Base-by-base conservation (phyloP, 2,888 invertebrate species). In the Cheilosia scutellata region DNA sequence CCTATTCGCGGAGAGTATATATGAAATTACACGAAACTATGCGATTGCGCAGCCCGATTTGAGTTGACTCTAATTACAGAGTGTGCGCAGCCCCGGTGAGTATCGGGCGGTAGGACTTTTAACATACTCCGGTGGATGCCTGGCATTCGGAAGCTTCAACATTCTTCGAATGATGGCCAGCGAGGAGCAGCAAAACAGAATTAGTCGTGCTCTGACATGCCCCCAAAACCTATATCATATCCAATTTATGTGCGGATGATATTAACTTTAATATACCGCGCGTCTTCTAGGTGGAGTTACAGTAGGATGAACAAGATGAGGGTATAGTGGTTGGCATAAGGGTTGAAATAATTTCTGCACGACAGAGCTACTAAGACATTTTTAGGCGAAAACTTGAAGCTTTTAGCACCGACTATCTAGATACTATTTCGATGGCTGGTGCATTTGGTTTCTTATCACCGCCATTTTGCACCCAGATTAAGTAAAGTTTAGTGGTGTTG, bases 151-250 rank as follows among this genome's bases (percentile, higher is more conserved):
- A 87, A 87, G 87, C 87, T 82, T 87, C 51, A 75, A 65, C 83
- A 84, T 80, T 80, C 80, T 66, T 79, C 4, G 60, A 29, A 9
- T 78, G 68, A 82, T 83, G 77, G 65, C n/a, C 78, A 58, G 44
- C 55, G 37, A 16, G 29, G 77, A 9, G 40, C 70, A 68, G 51
- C 49, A 71, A 55, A 66, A 51, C 66, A 29, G 86, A 82, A 74
- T 82, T 72, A 87, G 83, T 88, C 88, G 88, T 88, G 88, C 87
- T 78, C 88, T 88, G 87, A 87, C 87, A 88, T 88, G 88, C 88
- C 88, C 88, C 87, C 88, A 84, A 88, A 88, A 88, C 87, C 88
- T 87, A 88, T 82, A 88, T 87, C 87, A 88, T 88, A 87, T 78
- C 87, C 88, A 88, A 88, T 88, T 88, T 88, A 75, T 82, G 70